Conservation (phyloP, 1,140 invertebrate species). For the Saccostrea cuccullata region DNA sequence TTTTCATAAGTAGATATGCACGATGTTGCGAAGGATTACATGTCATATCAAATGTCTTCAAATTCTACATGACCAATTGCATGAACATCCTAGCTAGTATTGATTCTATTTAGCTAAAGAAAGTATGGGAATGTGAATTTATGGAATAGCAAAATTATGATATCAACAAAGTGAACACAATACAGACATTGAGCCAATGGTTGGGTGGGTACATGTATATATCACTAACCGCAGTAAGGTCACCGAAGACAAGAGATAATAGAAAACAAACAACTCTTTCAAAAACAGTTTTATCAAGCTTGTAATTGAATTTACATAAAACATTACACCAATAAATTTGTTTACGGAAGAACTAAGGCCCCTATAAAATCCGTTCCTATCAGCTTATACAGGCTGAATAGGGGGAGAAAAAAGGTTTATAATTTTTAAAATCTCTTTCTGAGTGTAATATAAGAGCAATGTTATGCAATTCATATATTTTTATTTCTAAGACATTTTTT, state of each 20-base stretch:
- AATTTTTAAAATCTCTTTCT: not conserved
- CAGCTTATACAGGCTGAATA: not conserved
- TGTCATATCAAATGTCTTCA: not conserved
- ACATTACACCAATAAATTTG: slow-evolving; percentile 34
- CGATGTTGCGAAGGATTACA: slow-evolving; percentile 10
- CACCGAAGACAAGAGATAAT: slow-evolving; percentile 13
- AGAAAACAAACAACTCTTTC: slow-evolving; percentile 28
- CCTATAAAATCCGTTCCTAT: slow-evolving; percentile 32
- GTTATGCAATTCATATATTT: not conserved
- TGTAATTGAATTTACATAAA: slow-evolving; percentile 32
- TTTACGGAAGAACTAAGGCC: slow-evolving; percentile 1
- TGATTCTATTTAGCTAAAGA: not conserved
- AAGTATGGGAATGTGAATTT: not conserved
- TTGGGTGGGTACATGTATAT: not conserved
- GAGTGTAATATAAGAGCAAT: not conserved
- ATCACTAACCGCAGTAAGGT: not conserved
- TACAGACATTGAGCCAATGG: not conserved
- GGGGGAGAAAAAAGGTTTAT: not conserved
- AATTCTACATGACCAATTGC: not conserved
- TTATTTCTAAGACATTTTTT: slow-evolving; percentile 25
- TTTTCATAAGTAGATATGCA: not conserved
- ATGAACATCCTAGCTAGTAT: not conserved
- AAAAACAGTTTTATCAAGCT: slow-evolving; percentile 28
- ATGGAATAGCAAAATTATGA: not conserved
- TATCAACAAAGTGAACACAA: not conserved